Base-by-base conservation (phyloP, 1,140 invertebrate genomes). In the Drosophila sulfurigaster region DNA sequence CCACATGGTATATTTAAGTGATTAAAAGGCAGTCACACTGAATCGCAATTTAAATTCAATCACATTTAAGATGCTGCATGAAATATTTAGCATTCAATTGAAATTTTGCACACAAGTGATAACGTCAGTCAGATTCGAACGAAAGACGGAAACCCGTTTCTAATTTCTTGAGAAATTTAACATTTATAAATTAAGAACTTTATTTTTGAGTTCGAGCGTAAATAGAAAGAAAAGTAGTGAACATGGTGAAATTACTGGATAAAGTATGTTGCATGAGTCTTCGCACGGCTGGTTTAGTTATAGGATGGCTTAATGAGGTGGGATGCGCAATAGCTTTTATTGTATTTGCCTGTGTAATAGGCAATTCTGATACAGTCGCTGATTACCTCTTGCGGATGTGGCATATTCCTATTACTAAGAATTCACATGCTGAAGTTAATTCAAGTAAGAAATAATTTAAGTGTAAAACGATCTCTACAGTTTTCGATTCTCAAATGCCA, bases 221-320 rank as follows among this genome's bases (percentile, higher is more conserved):
- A 32, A 41, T 2, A 41, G 11, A 43, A 43, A 43, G 1, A 43
- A 43, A 43, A 43, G n/a, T 43, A 3, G 5, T 43, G 1, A 38
- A 38, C 7, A 38, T 16, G 7, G 7, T 16, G 11, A 82, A 76
- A 60, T 87, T 81, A 74, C 30, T 90, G 66, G 54, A 45, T 35
- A 67, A 13, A 7, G 58, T 80, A 0, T 78, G 49, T 16, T 75
- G 77, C 32, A 70, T 90, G 68, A 71, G 82, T 5, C 70, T 91
- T 1, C 75, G 72, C 49, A 91, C 89, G 16, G 78, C 75, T 13
- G 89, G 83, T 11, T 48, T 89, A 6, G 76, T 91, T 0, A 59
- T 91, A 8, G 89, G 83, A 3, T 91, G 83, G 88, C 13, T 91
- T 32, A 76, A 76, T 0, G 20, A 68, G 1, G 43, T 86, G n/a